Base-by-base conservation (phyloP, 2,888 invertebrate genomes). In the Hirtodrosophila alboralis region DNA sequence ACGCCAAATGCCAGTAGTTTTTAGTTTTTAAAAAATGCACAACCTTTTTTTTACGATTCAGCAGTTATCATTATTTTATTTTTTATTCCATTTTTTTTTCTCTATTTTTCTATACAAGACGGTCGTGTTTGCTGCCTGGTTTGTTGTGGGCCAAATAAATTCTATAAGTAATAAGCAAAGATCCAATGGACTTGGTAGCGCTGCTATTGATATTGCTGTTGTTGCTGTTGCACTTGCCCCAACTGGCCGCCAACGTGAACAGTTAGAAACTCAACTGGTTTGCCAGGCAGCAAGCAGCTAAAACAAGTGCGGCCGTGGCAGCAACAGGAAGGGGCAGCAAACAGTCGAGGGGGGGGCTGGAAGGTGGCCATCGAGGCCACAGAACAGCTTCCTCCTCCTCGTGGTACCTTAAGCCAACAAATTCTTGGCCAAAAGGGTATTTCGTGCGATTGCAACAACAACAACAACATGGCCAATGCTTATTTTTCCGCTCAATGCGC, bases 351-450 rank as follows among this genome's bases (percentile, higher is more conserved):
- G n/a, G n/a, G 5, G 18, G 3, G 18, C 18, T 21, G 18, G 3
- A 4, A 4, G 3, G n/a, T 21, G 18, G 23, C 23, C 53, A 52
- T 34, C 37, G 58, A 36, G 66, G 62, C 52, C 49, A 33, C 28
- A 18, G 10, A 47, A 52, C 81, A 77, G 71, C 75, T 77, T 77
- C 75, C 78, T 62, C 68, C 66, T 52, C 31, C 63, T 69, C 41
- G 31, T 72, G 30, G 57, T 74, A 81, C 81, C 81, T 84, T 79
- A 27, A 61, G 62, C 48, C 48, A 61, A 61, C 53, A 44, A 75
- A 80, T 79, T 86, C 86, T 81, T 81, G 80, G 84, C 84, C 86
- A 81, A 81, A 81, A 81, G 81, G 81, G 81, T 86, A 81, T 81
- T 86, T 81, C 81, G 86, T 81, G 81, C 86, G 71, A 78, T 75